These are phyloP conservation scores for Saccostrea echinata DNA, from an alignment of 1,140 invertebrate species.

Conservation along the genomic window DNA sequence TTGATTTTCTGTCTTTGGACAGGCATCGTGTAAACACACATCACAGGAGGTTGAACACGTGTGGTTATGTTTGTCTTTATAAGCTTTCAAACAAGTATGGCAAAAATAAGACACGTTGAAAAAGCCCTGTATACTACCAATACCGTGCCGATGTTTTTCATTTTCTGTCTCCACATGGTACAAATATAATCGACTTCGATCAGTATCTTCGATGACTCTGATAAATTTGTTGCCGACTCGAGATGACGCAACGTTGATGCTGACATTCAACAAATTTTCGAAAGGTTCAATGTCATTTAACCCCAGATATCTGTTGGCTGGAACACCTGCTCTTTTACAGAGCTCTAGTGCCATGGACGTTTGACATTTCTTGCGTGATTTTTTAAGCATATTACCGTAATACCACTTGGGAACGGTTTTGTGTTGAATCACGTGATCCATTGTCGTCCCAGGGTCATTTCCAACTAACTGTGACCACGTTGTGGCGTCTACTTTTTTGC, in stretches of 20 bases:
- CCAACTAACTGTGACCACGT: constrained; percentile 5
- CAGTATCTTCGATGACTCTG: too few relatives aligned
- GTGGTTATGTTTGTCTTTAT: constrained; percentile 33
- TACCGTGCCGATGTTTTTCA: too few relatives aligned
- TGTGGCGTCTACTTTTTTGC: background rate
- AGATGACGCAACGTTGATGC: background rate
- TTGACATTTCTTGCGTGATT: background rate
- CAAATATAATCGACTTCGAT: too few relatives aligned
- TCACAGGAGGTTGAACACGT: constrained; percentile 8
- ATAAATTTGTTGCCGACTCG: too few relatives aligned
- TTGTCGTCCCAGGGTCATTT: constrained; percentile 1
- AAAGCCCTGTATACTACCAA: constrained; percentile 20
- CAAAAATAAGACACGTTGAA: constrained; percentile 43
- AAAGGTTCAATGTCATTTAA: constrained; percentile 38
- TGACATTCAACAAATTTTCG: constrained; percentile 37
- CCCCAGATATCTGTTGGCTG: background rate
- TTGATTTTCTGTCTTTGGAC: background rate
- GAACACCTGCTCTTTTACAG: background rate
- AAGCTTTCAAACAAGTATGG: constrained; percentile 39
- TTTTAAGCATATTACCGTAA: constrained; percentile 20
- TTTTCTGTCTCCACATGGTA: too few relatives aligned
- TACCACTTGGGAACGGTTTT: constrained; percentile 26
- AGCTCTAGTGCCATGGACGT: constrained; percentile 9
- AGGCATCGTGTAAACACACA: constrained; percentile 5
- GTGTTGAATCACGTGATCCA: constrained; percentile 3